A percentile compares a stretch with the other conserved stretches of the same genome.
These are phyloP conservation scores for Lamellibrachia luymesi DNA, from an alignment of 1,140 invertebrate genomes.

Conservation along the genomic window DNA sequence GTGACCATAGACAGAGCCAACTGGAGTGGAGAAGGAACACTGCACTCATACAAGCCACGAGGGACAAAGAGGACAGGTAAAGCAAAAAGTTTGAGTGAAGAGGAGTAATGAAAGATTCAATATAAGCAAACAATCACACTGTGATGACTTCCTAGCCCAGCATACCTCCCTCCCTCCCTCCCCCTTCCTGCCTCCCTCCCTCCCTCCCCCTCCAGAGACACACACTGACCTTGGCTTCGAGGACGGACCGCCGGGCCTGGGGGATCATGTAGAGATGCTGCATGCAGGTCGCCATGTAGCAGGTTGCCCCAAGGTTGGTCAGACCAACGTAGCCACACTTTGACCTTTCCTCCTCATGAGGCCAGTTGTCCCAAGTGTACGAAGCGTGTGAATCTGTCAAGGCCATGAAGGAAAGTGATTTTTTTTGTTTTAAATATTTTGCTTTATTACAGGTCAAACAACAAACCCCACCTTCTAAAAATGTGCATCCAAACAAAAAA, in stretches of 20 bases:
- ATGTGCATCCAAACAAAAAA: too few species aligned
- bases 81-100: too few species aligned
- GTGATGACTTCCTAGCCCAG: not conserved
- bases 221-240: constrained; percentile 61
- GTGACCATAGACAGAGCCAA: too few species aligned
- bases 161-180: not conserved
- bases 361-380: constrained; percentile 95
- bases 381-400: constrained; percentile 72
- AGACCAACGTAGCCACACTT: constrained; percentile 92
- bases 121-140: too few species aligned
- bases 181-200: not conserved
- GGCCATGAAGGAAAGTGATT: not conserved
- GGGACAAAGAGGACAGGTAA: too few species aligned
- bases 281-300: constrained; percentile 96
- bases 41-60: too few species aligned
- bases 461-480: too few species aligned
- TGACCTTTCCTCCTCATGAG: constrained; percentile 87
- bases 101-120: too few species aligned
- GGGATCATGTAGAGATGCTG: constrained; percentile 97
- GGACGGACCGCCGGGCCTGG: constrained; percentile 77
- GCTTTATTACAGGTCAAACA: too few species aligned
- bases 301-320: constrained; percentile 93
- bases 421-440: not conserved
- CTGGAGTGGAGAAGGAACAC: too few species aligned
- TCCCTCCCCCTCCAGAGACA: not conserved